Base-by-base conservation (phyloP, 2,888 invertebrate genomes). In the Acrobasis suavella region DNA sequence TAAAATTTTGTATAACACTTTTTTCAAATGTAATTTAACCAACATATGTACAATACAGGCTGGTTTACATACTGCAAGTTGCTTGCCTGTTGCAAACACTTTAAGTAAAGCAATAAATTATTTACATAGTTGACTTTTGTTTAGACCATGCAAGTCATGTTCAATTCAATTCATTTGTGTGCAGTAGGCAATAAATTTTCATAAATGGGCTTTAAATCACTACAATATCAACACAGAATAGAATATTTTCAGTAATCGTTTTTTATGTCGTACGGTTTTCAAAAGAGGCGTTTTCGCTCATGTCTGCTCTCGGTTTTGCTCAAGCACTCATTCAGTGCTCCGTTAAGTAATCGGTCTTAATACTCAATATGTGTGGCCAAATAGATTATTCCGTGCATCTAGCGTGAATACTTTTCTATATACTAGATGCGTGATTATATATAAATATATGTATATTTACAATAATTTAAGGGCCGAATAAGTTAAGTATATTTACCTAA, bases 291-390 rank as follows among this genome's bases (percentile, higher is more conserved):
- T 1, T n/a, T 46, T 46, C 46, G 46, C 46, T 46, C 46, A 46
- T 6, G 12, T 12, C 14, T 2, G 10, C 42, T 12, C 42, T 42
- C 42, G 14, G 46, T 14, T n/a, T 39, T 55, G 17, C 39, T 55
- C 55, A 55, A 55, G 17, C 38, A 9, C 39, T 54, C 9, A 46
- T 46, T 3, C 5, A 46, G 17, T 50, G 14, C n/a, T 61, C 14
- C 10, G 38, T 32, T 12, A 42, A 62, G 49, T 60, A 64, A 63
- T 62, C 61, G 61, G 60, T 65, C 50, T 74, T 66, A 79, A 80
- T 80, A 80, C 79, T 80, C 79, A 78, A 69, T 67, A 67, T 69
- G 46, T 64, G 72, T 71, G 74, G 72, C 74, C 73, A 72, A 77
- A 74, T 72, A 70, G 67, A 58, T 63, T 58, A 46, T 37, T 55